Evolutionary conservation across 2,113 vertebrate species (phyloP).

Genomic region (Dromaius novaehollandiae): DNA sequence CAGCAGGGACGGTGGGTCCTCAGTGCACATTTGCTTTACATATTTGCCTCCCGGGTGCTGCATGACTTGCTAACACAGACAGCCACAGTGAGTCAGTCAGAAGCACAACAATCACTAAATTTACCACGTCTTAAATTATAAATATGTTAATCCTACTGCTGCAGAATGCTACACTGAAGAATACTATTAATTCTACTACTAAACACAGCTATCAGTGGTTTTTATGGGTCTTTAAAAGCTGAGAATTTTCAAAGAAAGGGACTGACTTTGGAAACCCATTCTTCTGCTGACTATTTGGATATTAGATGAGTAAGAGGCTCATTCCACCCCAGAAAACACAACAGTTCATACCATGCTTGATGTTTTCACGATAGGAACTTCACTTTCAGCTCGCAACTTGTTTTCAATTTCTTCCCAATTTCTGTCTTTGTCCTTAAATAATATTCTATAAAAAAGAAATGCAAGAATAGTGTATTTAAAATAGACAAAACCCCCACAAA

Average conservation of each 20-base stretch:
- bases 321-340: neutral
- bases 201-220: neutral
- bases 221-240: neutral
- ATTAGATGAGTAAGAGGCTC: neutral
- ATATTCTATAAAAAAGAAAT: constrained; percentile 83
- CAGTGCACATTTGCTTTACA: neutral
- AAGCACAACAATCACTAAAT: neutral
- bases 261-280: neutral
- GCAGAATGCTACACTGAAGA: neutral
- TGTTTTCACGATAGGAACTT: constrained; percentile 94
- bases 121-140: neutral
- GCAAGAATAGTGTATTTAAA: constrained; percentile 19
- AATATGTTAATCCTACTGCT: neutral
- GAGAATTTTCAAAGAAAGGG: neutral
- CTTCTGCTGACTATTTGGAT: neutral
- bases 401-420: constrained; percentile 98
- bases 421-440: constrained; percentile 97
- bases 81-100: neutral
- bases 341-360: constrained; percentile 90
- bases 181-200: neutral
- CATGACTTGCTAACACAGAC: neutral
- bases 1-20: neutral
- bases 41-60: neutral
- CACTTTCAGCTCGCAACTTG: constrained; percentile 91
- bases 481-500: neutral